Evolutionary conservation across 1,140 invertebrate genomes (phyloP), one percentile per base, ranked within the genome.

Genomic region (Trissolcus basalis): DNA sequence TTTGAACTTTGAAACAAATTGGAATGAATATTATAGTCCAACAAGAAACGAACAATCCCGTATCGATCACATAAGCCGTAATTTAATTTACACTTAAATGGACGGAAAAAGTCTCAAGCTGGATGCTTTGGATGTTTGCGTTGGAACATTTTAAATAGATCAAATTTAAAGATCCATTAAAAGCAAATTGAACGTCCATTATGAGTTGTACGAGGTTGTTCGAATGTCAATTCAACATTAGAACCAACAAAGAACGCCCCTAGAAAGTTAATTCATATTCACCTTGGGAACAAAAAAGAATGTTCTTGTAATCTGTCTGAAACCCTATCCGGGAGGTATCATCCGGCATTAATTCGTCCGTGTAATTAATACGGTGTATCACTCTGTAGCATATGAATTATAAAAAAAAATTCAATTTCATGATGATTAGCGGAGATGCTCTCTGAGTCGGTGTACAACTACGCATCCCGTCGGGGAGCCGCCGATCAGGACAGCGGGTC

Each of bases 401-500:
- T 67, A 50, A 3, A 58, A 63, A 68, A 68, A 69, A 60, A 45
- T 69, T 13, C 58, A 54, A 68, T 70, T 77, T 71, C 63, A 61
- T 59, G 64, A 75, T 76, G 56, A 80, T 63, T 79, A 89, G 87
- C 87, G 86, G 87, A 88, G 84, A 89, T 89, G 87, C 86, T 88
- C 73, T 87, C 87, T 79, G 87, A 89, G 77, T 88, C 87, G 78
- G 84, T 89, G 70, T 89, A 88, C 84, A 89, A 89, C 79, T 89
- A 87, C 79, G 83, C 87, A 68, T 86, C 80, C 78, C 87, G 81
- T 76, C 86, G 85, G 80, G 83, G 82, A 59, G 79, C 82, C 69
- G 79, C 82, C 61, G 87, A 88, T 54, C 87, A 87, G 79, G 86
- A 88, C 80, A 85, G 84, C 78, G 87, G 87, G 53, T 85, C 86